Base-by-base conservation (phyloP, 2,113 vertebrate genomes). In the Otis tarda region DNA sequence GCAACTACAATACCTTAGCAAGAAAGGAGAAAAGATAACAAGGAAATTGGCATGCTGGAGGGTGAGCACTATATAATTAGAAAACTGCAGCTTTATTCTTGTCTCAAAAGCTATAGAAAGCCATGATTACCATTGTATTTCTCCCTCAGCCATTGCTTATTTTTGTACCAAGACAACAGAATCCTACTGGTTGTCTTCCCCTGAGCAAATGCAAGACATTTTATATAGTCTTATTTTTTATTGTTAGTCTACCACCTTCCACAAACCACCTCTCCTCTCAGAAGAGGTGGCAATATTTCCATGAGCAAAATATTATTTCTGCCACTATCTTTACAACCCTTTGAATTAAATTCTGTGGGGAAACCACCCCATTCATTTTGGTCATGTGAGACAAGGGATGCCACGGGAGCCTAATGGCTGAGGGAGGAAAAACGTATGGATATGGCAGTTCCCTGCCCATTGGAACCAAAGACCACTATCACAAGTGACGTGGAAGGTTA, bases 41-140 rank as follows among this genome's bases (percentile, higher is more conserved):
- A 37, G 68, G 30, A 86, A 75, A 86, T 75, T 43, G 63, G 69
- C 93, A 52, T 92, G 83, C 83, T 83, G 21, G n/a, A 90, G 71
- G 35, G 33, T 57, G 22, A 88, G 47, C 68, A 53, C 52, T 85
- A 28, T 63, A 33, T 93, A 90, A 94, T 94, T 95, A 84, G 79
- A 60, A 75, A 90, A 76, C 47, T 53, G 80, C 88, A 73, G 64
- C 60, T 96, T 95, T 93, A 81, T 89, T 92, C 68, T 78, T 83
- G 53, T 89, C 80, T 87, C 80, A 78, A 64, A 94, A 90, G 76
- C 88, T 80, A 52, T 78, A 87, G 80, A 89, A 95, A 93, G 25
- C 68, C 3, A 1, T 27, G 52, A 55, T 39, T 93, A 64, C 82
- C n/a, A 19, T 87, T 53, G 64, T 87, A 14, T 77, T 93, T 90